These are phyloP conservation scores for Dermatemys mawii DNA, from an alignment of 2,113 vertebrate species.

Conservation along the genomic window DNA sequence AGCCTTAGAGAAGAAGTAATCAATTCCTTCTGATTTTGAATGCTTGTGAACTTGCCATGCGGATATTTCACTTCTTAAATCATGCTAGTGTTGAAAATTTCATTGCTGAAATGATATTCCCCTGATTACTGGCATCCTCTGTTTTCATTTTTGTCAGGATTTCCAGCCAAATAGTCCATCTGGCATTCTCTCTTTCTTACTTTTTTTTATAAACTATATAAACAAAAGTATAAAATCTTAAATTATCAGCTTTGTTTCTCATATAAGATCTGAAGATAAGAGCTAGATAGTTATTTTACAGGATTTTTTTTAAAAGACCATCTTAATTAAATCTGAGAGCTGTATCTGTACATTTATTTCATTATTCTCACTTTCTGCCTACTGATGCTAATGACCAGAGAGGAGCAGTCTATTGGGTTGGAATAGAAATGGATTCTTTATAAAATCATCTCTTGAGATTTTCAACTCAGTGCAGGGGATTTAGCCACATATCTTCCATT, in stretches of 20 bases:
- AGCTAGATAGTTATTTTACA: constrained; percentile 47
- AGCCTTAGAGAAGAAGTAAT: constrained; percentile 62
- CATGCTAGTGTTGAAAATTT: constrained; percentile 66
- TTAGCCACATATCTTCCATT: neutral
- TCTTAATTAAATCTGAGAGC: constrained; percentile 45
- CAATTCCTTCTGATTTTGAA: constrained; percentile 49
- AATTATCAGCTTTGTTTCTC: constrained; percentile 38
- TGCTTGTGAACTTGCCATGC: constrained; percentile 53
- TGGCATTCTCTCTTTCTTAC: constrained; percentile 65
- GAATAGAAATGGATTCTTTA: constrained; percentile 49
- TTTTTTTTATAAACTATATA: constrained; percentile 65
- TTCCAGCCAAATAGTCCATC: constrained; percentile 76
- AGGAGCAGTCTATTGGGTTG: constrained; percentile 21
- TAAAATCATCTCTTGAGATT: constrained; percentile 50
- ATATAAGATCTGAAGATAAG: constrained; percentile 40
- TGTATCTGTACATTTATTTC: constrained; percentile 57
- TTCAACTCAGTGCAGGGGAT: neutral
- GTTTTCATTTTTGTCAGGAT: constrained; percentile 70
- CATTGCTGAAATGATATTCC: constrained; percentile 60
- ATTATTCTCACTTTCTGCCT: constrained; percentile 60
- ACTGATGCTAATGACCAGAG: constrained; percentile 52
- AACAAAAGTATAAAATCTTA: constrained; percentile 64
- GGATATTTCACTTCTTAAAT: constrained; percentile 67
- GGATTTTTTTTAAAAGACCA: constrained; percentile 9
- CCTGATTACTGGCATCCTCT: constrained; percentile 67